Conservation (phyloP, 2,113 vertebrate species). For the Syrrhaptes paradoxus region DNA sequence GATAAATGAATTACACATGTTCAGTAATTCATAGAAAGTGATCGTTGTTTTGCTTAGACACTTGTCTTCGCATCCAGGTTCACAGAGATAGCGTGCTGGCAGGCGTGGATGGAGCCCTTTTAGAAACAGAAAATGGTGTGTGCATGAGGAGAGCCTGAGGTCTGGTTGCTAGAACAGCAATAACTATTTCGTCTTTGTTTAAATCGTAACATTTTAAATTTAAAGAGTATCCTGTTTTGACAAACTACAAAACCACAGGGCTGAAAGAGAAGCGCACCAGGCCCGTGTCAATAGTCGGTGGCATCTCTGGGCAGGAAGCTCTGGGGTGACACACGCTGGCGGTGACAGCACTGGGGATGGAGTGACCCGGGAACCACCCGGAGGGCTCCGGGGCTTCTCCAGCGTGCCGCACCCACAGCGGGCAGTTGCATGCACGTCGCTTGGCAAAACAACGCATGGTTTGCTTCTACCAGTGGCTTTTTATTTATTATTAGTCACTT, state of each 20-base stretch:
- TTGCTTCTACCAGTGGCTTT: neutral
- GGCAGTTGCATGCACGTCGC: neutral
- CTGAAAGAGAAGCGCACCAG: slow-evolving; percentile 56
- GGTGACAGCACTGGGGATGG: neutral
- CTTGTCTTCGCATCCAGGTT: slow-evolving; percentile 71
- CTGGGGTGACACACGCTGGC: slow-evolving; percentile 63
- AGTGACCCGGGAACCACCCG: neutral
- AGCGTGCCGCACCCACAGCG: neutral
- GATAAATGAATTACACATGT: slow-evolving; percentile 77
- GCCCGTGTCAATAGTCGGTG: slow-evolving; percentile 65
- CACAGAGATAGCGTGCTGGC: slow-evolving; percentile 76
- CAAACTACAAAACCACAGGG: slow-evolving; percentile 85
- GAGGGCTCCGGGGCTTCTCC: neutral
- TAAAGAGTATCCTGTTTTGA: slow-evolving; percentile 90
- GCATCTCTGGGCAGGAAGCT: slow-evolving; percentile 79
- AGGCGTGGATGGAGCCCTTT: slow-evolving; percentile 41
- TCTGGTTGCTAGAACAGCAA: slow-evolving; percentile 71
- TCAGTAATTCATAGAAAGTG: slow-evolving; percentile 83
- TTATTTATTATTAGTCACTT: neutral
- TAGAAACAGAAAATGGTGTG: slow-evolving; percentile 60
- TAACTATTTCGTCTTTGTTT: slow-evolving; percentile 61
- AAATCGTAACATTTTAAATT: slow-evolving; percentile 68
- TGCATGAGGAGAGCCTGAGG: slow-evolving; percentile 53
- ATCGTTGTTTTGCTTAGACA: slow-evolving; percentile 71
- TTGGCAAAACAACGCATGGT: neutral